Evolutionary conservation across 2,797 vertebrate species (phyloP).

Genomic region (Rhynchotus rufescens): DNA sequence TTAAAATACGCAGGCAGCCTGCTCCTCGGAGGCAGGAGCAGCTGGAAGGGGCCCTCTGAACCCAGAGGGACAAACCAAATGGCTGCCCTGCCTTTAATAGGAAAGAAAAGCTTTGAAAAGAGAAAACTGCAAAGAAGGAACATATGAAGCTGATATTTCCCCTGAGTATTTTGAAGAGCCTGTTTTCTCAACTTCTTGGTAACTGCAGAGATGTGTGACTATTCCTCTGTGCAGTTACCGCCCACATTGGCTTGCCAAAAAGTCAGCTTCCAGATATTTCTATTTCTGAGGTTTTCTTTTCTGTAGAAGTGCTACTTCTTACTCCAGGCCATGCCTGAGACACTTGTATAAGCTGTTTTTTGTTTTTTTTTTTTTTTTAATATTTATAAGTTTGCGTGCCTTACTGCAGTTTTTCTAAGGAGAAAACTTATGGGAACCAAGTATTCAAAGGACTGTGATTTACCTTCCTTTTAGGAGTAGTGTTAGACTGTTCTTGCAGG

Average conservation of each 20-base stretch:
- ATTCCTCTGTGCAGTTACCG: constrained; percentile 36
- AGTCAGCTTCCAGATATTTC: constrained; percentile 14
- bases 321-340: neutral
- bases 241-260: constrained; percentile 18
- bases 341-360: constrained; percentile 5
- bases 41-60: neutral
- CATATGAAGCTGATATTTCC: neutral
- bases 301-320: constrained; percentile 8
- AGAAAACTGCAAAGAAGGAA: neutral
- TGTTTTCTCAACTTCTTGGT: neutral
- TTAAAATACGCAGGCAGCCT: fast-evolving
- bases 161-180: neutral
- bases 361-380: neutral
- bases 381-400: neutral
- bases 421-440: neutral
- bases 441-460: neutral
- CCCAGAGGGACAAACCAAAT: neutral
- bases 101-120: neutral
- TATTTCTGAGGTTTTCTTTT: neutral
- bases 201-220: neutral
- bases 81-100: neutral
- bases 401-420: neutral
- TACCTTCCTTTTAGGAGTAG: neutral
- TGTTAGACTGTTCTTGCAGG: neutral
- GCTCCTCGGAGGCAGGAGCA: neutral